These are phyloP conservation scores for Scarus forsteni DNA, from an alignment of 2,797 vertebrate genomes.

Conservation along the genomic window DNA sequence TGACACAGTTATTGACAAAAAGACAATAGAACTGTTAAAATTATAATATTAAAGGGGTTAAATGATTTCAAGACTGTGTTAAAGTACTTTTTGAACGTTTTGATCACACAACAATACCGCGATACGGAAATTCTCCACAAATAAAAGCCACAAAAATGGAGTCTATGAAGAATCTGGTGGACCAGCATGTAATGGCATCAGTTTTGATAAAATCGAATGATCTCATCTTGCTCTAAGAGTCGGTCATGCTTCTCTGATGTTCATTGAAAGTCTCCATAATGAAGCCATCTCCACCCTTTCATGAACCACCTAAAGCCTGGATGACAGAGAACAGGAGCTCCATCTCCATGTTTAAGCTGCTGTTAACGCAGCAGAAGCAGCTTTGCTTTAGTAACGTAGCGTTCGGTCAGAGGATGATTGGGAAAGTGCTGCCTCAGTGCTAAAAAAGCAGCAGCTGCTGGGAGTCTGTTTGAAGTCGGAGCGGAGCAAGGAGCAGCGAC, in stretches of 20 bases:
- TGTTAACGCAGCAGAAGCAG: not conserved
- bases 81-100: too few species aligned
- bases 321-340: not conserved
- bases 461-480: not conserved
- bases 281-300: not conserved
- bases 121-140: too few species aligned
- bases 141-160: too few species aligned
- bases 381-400: not conserved
- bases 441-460: not conserved
- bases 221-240: not conserved
- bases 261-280: too few species aligned
- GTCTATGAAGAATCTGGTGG: too few species aligned
- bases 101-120: too few species aligned
- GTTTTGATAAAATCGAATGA: too few species aligned
- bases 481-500: not conserved
- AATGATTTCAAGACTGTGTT: too few species aligned
- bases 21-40: too few species aligned
- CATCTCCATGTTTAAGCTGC: not conserved
- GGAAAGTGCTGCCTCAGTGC: slow-evolving; percentile 2
- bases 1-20: too few species aligned
- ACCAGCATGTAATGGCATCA: too few species aligned
- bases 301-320: not conserved
- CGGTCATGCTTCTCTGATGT: not conserved
- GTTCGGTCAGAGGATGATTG: not conserved
- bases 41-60: too few species aligned